These are phyloP conservation scores for Carposina sasakii DNA, from an alignment of 1,140 invertebrate species.

Conservation along the genomic window DNA sequence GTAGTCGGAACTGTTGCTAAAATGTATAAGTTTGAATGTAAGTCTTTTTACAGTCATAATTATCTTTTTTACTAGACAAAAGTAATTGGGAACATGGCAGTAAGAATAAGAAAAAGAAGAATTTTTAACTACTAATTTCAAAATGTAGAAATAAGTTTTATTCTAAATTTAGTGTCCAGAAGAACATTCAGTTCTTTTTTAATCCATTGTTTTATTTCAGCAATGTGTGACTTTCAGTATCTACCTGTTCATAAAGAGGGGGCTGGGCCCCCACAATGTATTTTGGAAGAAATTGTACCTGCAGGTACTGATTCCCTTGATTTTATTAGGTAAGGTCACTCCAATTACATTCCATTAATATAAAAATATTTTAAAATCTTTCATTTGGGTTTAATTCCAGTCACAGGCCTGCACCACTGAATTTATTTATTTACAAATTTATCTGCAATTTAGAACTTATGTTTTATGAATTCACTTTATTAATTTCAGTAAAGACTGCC, in stretches of 20 bases:
- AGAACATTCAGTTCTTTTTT: too few relatives aligned
- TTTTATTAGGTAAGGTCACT: conserved; percentile 75
- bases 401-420: too few relatives aligned
- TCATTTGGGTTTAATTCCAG: too few relatives aligned
- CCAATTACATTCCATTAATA: too few relatives aligned
- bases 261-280: conserved; percentile 68
- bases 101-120: too few relatives aligned
- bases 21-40: conserved; percentile 84
- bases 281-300: conserved; percentile 80
- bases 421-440: too few relatives aligned
- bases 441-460: too few relatives aligned
- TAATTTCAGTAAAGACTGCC: conserved; percentile 63
- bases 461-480: conserved; percentile 27
- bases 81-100: too few relatives aligned
- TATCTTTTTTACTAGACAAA: conserved; percentile 5
- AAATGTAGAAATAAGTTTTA: too few relatives aligned
- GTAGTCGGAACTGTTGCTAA: conserved; percentile 80
- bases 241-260: conserved; percentile 78
- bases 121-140: too few relatives aligned
- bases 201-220: conserved; percentile 77
- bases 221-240: conserved; percentile 92
- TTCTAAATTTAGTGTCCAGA: too few relatives aligned
- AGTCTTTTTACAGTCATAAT: conserved; percentile 41
- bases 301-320: conserved; percentile 72
- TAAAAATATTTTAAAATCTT: too few relatives aligned